These are phyloP conservation scores for Ramphastos sulfuratus DNA, from an alignment of 2,113 vertebrate genomes.

Conservation along the genomic window DNA sequence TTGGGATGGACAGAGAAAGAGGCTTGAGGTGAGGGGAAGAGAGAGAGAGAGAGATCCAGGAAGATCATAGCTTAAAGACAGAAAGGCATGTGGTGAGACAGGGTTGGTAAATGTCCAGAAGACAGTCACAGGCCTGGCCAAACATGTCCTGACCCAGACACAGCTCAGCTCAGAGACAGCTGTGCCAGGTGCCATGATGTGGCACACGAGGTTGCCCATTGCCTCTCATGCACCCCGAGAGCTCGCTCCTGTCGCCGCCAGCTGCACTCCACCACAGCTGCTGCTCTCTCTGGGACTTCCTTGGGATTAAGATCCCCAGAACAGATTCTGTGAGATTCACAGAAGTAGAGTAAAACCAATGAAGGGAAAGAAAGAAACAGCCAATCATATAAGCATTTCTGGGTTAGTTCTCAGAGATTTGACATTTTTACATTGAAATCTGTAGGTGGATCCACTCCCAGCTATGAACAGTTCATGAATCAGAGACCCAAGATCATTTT, in stretches of 20 bases:
- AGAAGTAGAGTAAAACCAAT: neutral
- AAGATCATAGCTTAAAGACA: neutral
- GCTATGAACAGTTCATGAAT: neutral
- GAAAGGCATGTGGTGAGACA: constrained; percentile 27
- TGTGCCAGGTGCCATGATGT: neutral
- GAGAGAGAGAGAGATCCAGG: neutral
- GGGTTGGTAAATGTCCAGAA: neutral
- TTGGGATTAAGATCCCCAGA: neutral
- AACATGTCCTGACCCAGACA: neutral
- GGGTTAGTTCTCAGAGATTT: neutral
- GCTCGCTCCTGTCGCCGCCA: accelerated
- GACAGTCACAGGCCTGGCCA: neutral
- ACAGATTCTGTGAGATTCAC: neutral
- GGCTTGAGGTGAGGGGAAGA: neutral
- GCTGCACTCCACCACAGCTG: neutral
- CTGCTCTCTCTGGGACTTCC: neutral
- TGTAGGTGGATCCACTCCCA: neutral
- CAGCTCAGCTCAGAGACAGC: neutral
- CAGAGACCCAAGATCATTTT: neutral
- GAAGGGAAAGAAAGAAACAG: neutral
- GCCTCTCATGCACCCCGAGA: accelerated
- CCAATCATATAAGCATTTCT: neutral
- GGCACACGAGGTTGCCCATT: accelerated
- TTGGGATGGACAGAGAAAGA: neutral
- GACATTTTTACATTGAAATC: neutral